Evolutionary conservation across 1,140 invertebrate genomes (phyloP).

Genomic region (Leptoteleia sp.): DNA sequence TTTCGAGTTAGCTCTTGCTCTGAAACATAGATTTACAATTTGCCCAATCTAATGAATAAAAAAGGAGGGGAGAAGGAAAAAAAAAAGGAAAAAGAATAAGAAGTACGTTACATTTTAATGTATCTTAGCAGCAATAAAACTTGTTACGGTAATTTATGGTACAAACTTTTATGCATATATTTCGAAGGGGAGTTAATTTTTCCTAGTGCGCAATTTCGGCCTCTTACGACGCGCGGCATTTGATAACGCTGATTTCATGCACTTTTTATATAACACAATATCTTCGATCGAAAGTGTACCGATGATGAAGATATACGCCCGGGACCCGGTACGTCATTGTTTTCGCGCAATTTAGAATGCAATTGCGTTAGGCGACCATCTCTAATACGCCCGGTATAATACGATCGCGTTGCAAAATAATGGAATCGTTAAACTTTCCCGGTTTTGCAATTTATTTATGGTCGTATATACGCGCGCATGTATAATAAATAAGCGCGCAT

Average conservation of each 20-base stretch:
- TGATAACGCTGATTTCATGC: neutral
- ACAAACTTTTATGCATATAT: constrained; percentile 8
- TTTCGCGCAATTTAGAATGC: constrained; percentile 51
- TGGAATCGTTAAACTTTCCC: constrained; percentile 75
- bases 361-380: constrained; percentile 57
- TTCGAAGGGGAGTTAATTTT: constrained; percentile 12
- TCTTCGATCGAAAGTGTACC: constrained; percentile 14
- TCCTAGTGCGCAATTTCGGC: neutral
- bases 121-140: neutral
- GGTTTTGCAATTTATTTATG: constrained; percentile 70
- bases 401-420: constrained; percentile 73
- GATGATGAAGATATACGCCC: constrained; percentile 35
- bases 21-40: too few species aligned
- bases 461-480: constrained; percentile 22
- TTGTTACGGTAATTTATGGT: constrained; percentile 1
- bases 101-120: neutral
- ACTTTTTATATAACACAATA: constrained; percentile 24
- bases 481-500: constrained; percentile 48
- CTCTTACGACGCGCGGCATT: neutral
- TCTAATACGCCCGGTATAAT: constrained; percentile 47
- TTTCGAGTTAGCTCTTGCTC: too few species aligned
- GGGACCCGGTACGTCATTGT: constrained; percentile 32
- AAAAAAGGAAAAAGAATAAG: too few species aligned
- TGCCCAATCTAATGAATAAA: neutral
- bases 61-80: too few species aligned